Percentiles rank a stretch among this genome's conserved stretches.
Conservation (phyloP, 2,797 vertebrate species). For the Acrossocheilus wenchowensis region DNA sequence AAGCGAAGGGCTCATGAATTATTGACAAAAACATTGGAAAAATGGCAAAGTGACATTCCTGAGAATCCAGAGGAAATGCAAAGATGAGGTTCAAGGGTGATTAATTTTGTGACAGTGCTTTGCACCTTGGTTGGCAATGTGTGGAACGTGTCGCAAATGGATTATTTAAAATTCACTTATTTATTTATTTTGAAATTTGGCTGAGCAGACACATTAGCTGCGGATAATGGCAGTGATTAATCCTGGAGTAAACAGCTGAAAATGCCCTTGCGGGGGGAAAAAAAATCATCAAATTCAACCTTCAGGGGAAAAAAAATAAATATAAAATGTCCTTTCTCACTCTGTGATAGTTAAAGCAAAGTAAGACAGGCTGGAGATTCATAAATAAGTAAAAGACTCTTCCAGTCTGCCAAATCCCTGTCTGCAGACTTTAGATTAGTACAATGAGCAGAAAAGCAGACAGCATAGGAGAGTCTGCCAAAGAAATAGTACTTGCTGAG, state of each 20-base stretch:
- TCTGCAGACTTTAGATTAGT: slow-evolving; percentile 30
- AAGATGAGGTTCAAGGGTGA: slow-evolving; percentile 50
- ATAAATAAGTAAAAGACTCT: slow-evolving; percentile 40
- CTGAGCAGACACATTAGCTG: slow-evolving; percentile 40
- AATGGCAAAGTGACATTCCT: slow-evolving; percentile 44
- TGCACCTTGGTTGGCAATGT: slow-evolving; percentile 29
- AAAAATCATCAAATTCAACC: slow-evolving; percentile 24
- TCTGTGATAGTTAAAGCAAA: slow-evolving; percentile 28
- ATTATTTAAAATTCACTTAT: slow-evolving; percentile 24
- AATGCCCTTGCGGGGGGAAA: slow-evolving; percentile 45
- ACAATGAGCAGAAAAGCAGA: slow-evolving; percentile 23
- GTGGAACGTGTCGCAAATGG: slow-evolving; percentile 40
- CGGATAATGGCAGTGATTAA: slow-evolving; percentile 55
- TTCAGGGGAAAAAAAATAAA: slow-evolving; percentile 43
- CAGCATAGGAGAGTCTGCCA: slow-evolving; percentile 3
- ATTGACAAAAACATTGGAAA: slow-evolving; percentile 41
- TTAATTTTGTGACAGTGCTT: slow-evolving; percentile 57
- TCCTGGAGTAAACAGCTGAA: slow-evolving; percentile 44
- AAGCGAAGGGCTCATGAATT: slow-evolving; percentile 28
- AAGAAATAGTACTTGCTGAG: slow-evolving; percentile 2
- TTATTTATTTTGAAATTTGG: slow-evolving; percentile 51
- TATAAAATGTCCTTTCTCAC: background rate
- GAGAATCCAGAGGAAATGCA: slow-evolving; percentile 35
- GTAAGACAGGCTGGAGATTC: slow-evolving; percentile 32
- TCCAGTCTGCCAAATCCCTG: slow-evolving; percentile 32